Conservation (phyloP, 2,888 invertebrate species). For the Bembecia ichneumoniformis region DNA sequence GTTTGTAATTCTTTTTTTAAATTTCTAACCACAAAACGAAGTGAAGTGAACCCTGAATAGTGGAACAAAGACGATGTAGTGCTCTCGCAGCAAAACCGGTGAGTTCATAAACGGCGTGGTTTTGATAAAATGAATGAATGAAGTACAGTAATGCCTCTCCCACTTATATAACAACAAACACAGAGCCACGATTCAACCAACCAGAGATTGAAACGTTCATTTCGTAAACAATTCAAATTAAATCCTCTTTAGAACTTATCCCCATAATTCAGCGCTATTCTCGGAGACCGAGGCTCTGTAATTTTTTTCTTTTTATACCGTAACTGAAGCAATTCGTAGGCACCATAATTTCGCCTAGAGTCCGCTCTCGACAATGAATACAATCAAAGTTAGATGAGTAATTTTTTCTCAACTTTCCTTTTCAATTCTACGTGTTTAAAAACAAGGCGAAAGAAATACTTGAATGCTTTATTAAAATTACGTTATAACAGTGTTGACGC, state of each 20-base stretch:
- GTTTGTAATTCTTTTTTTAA: too few species aligned
- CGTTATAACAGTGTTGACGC: slow-evolving; percentile 47
- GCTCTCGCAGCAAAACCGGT: slow-evolving; percentile 43
- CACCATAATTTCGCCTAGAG: too few species aligned
- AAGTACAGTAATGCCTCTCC: background rate
- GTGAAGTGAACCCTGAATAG: slow-evolving; percentile 16
- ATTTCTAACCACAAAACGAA: slow-evolving; percentile 25
- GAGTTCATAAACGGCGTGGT: slow-evolving; percentile 43
- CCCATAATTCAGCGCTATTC: background rate
- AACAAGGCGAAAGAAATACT: slow-evolving; percentile 15
- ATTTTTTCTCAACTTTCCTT: slow-evolving; percentile 18
- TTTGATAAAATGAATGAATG: background rate
- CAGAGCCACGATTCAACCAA: background rate
- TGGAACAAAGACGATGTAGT: slow-evolving; percentile 16
- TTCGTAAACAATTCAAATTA: slow-evolving; percentile 41
- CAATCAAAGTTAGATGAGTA: slow-evolving; percentile 34
- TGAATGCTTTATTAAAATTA: slow-evolving; percentile 58
- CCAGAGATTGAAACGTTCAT: slow-evolving; percentile 15
- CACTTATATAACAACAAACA: background rate
- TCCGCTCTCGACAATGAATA: slow-evolving; percentile 25
- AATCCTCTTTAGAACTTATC: slow-evolving; percentile 18
- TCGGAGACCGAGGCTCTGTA: background rate
- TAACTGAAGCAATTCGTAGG: too few species aligned
- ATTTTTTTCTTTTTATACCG: background rate
- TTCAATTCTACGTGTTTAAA: background rate